A percentile compares a stretch with the other conserved stretches of the same genome.
These are phyloP conservation scores for Tor tambroides DNA, from an alignment of 2,113 vertebrate species.

Conservation along the genomic window DNA sequence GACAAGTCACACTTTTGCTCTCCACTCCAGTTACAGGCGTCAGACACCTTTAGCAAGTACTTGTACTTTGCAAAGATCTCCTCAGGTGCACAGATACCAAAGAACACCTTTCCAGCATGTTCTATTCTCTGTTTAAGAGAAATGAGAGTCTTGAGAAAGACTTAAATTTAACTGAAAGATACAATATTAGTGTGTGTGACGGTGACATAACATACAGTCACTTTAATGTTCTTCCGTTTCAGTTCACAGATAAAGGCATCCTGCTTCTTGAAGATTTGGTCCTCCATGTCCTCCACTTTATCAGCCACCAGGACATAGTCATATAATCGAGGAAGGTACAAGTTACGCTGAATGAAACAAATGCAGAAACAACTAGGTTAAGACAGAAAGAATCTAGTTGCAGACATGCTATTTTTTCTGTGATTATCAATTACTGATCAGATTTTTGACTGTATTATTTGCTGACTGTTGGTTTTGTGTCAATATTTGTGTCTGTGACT, in stretches of 20 bases:
- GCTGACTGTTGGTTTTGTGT: not conserved
- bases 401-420: not conserved
- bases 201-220: slow-evolving; percentile 75
- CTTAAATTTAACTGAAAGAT: not conserved
- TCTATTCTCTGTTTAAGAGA: slow-evolving; percentile 68
- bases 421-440: not conserved
- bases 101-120: slow-evolving; percentile 77
- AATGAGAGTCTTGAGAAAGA: not conserved
- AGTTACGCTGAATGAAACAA: slow-evolving; percentile 27
- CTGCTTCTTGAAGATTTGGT: slow-evolving; percentile 67
- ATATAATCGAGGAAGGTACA: slow-evolving; percentile 60
- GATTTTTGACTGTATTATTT: not conserved
- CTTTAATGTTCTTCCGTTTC: slow-evolving; percentile 73
- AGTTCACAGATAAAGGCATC: slow-evolving; percentile 78
- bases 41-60: slow-evolving; percentile 76
- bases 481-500: not conserved
- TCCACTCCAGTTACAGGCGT: slow-evolving; percentile 71
- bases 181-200: not conserved
- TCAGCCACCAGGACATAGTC: slow-evolving; percentile 85
- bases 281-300: not conserved
- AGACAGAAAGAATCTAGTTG: not conserved
- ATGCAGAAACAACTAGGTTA: slow-evolving; percentile 5
- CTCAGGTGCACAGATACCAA: slow-evolving; percentile 77
- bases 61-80: slow-evolving; percentile 79
- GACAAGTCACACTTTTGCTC: not conserved